A percentile compares a stretch with the other conserved stretches of the same genome.
Conservation (phyloP, 2,113 vertebrate genomes). For the Redunca redunca region DNA sequence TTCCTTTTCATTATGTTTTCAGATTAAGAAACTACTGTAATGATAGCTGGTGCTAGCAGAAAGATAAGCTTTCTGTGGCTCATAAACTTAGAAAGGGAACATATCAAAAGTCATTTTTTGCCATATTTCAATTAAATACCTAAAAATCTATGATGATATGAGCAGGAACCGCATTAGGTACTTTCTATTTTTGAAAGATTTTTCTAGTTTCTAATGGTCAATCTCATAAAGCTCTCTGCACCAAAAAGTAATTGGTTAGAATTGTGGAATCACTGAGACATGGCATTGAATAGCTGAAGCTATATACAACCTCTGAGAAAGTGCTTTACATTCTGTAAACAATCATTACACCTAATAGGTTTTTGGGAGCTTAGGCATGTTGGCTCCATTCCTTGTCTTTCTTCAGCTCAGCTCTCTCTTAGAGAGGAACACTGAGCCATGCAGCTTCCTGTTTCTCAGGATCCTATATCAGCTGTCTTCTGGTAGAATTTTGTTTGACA, state of each 20-base stretch:
- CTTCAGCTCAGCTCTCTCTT: not conserved
- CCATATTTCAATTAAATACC: constrained; percentile 21
- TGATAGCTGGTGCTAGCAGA: not conserved
- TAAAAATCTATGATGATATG: not conserved
- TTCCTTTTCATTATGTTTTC: not conserved
- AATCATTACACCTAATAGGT: not conserved
- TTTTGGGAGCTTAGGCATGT: not conserved
- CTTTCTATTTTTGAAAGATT: constrained; percentile 42
- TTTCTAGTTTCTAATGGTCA: not conserved
- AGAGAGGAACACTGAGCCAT: not conserved
- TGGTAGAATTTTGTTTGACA: not conserved
- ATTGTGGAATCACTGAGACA: not conserved
- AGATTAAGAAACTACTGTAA: constrained; percentile 3
- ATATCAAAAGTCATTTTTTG: constrained; percentile 20
- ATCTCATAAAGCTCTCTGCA: not conserved
- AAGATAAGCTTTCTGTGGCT: constrained; percentile 21
- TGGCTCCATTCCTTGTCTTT: not conserved
- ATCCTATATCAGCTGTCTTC: not conserved
- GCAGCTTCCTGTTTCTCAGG: not conserved
- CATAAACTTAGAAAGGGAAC: not conserved
- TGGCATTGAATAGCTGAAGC: not conserved
- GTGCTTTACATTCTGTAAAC: not conserved
- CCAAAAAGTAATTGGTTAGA: constrained; percentile 3
- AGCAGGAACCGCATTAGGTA: not conserved
- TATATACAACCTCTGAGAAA: not conserved